These are phyloP conservation scores for Ophioninae sp. DNA, from an alignment of 2,888 invertebrate species.

Conservation along the genomic window DNA sequence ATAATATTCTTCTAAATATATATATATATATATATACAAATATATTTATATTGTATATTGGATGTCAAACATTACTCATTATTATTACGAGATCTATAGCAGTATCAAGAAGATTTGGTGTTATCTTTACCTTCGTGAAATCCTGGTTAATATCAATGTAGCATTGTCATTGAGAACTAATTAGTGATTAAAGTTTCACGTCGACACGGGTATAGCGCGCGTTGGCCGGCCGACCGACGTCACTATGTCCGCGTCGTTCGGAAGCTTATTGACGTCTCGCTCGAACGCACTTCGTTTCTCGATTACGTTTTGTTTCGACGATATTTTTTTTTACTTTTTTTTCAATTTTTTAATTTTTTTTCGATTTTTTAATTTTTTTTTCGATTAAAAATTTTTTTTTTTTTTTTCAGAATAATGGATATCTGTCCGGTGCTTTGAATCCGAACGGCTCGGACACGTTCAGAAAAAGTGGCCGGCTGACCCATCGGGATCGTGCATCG, in stretches of 20 bases:
- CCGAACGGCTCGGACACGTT: slow-evolving; percentile 61
- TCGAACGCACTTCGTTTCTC: too few species aligned
- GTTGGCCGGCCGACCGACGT: slow-evolving; percentile 57
- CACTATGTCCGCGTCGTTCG: slow-evolving; percentile 59
- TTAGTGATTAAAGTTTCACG: slow-evolving; percentile 78
- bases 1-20: too few species aligned
- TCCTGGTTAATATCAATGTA: slow-evolving; percentile 81
- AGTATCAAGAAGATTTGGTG: slow-evolving; percentile 78
- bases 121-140: slow-evolving; percentile 81
- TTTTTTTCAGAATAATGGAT: slow-evolving; percentile 32
- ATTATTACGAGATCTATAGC: slow-evolving; percentile 72
- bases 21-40: slow-evolving; percentile 24
- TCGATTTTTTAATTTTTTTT: background rate
- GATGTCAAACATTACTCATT: slow-evolving; percentile 63
- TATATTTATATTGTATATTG: slow-evolving; percentile 56
- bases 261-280: slow-evolving; percentile 46
- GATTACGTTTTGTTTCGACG: too few species aligned
- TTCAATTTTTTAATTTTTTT: too few species aligned
- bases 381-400: background rate
- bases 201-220: slow-evolving; percentile 66
- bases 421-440: slow-evolving; percentile 53
- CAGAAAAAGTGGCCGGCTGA: slow-evolving; percentile 51
- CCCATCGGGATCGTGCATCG: slow-evolving; percentile 56
- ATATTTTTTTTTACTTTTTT: too few species aligned
- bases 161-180: slow-evolving; percentile 80